These are phyloP conservation scores for Anguilla marmorata DNA, from an alignment of 2,797 vertebrate species.

Conservation along the genomic window DNA sequence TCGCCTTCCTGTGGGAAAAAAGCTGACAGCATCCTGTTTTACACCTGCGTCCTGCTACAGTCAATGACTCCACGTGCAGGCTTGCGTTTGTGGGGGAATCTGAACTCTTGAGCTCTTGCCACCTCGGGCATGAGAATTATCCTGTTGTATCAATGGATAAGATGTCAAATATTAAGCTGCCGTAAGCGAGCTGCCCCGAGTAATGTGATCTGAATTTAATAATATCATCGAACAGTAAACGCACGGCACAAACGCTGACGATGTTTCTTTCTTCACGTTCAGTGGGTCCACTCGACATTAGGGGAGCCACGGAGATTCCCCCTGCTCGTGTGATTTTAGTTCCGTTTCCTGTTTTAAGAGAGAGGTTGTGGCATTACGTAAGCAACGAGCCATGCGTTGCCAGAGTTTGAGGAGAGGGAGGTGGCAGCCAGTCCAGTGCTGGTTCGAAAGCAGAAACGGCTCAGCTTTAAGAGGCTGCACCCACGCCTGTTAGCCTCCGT, in stretches of 20 bases:
- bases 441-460: not conserved
- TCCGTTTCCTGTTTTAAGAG: not conserved
- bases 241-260: not conserved
- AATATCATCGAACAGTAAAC: not conserved
- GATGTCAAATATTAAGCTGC: not conserved
- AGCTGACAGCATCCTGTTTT: not conserved
- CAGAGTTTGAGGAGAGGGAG: not conserved
- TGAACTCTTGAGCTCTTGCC: not conserved
- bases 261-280: not conserved
- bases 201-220: not conserved
- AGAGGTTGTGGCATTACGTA: not conserved
- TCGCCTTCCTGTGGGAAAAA: not conserved
- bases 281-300: too few species aligned
- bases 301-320: not conserved
- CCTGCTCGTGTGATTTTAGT: not conserved
- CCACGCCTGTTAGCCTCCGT: not conserved
- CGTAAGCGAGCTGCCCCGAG: not conserved
- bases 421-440: not conserved
- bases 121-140: not conserved
- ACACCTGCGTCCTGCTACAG: not conserved
- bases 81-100: not conserved
- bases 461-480: not conserved
- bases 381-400: not conserved
- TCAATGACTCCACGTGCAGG: not conserved
- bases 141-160: not conserved